These are phyloP conservation scores for Bufo bufo DNA, from an alignment of 2,113 vertebrate genomes.

Conservation along the genomic window DNA sequence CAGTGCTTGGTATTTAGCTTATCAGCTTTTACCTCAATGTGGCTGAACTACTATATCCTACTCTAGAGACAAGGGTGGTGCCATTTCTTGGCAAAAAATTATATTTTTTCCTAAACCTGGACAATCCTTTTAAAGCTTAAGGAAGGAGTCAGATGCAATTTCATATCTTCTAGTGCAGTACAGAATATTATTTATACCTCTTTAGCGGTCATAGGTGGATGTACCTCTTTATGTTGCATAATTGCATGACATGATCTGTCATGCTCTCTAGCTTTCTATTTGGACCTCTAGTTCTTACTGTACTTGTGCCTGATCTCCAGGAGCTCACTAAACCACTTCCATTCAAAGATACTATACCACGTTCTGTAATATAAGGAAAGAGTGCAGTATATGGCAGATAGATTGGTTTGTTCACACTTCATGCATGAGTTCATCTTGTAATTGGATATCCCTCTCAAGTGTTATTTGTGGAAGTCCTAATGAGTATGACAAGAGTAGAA, in stretches of 20 bases:
- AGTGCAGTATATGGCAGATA: not conserved
- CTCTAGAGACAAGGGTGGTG: too few species aligned
- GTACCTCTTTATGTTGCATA: not conserved
- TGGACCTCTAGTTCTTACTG: not conserved
- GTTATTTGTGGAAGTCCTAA: conserved; percentile 66
- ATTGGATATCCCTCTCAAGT: conserved; percentile 47
- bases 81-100: too few species aligned
- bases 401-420: conserved; percentile 38
- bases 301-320: not conserved
- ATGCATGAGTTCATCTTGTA: conserved; percentile 45
- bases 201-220: not conserved
- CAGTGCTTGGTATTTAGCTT: too few species aligned
- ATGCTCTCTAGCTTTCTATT: not conserved
- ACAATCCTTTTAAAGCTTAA: not conserved
- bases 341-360: not conserved
- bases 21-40: too few species aligned
- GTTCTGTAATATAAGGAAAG: conserved; percentile 10
- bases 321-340: not conserved
- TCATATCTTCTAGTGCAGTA: not conserved
- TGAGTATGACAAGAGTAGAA: conserved; percentile 72
- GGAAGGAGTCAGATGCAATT: too few species aligned
- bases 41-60: too few species aligned
- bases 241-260: not conserved
- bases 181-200: not conserved
- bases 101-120: too few species aligned